phyloP scores from a whole-genome alignment of 2,888 invertebrate genomes.

The Tiliacea aurago region DNA sequence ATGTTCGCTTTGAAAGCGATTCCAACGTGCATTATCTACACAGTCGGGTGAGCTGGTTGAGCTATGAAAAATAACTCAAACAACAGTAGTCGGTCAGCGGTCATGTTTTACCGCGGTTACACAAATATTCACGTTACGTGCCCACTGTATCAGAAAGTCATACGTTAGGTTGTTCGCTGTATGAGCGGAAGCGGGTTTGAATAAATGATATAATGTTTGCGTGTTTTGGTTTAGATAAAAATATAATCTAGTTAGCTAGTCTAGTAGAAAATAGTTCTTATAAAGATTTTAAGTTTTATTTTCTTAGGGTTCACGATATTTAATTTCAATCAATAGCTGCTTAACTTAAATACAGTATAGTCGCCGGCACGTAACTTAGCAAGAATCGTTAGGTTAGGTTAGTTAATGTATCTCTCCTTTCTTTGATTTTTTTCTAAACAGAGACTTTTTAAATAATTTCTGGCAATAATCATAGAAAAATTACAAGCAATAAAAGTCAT shows the following conservation, averaged over 20 bases:
- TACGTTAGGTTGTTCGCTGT: constrained; percentile 62
- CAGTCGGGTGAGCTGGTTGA: constrained; percentile 53
- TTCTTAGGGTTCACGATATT: too few relatives aligned
- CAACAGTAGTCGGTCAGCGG: constrained; percentile 70
- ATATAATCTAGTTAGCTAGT: too few relatives aligned
- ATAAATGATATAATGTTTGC: not conserved
- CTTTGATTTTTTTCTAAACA: too few relatives aligned
- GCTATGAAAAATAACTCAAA: constrained; percentile 64
- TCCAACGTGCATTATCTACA: constrained; percentile 53
- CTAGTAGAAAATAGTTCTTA: too few relatives aligned
- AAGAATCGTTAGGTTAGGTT: too few relatives aligned
- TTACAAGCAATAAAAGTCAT: too few relatives aligned
- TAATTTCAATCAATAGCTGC: not conserved
- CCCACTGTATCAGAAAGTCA: constrained; percentile 86
- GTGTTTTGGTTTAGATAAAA: too few relatives aligned
- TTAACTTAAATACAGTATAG: not conserved
- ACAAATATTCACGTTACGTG: constrained; percentile 80
- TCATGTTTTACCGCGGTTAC: constrained; percentile 76
- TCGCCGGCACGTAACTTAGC: too few relatives aligned
- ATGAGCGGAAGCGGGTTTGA: constrained; percentile 45
- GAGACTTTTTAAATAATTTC: too few relatives aligned
- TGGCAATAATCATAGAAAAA: too few relatives aligned
- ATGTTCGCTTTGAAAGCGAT: constrained; percentile 45
- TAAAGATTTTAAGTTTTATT: not conserved
- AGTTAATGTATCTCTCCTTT: too few relatives aligned